A percentile compares a stretch with the other conserved stretches of the same genome.
phyloP scores from a whole-genome alignment of 2,888 invertebrate genomes.

The Leucoma salicis region DNA sequence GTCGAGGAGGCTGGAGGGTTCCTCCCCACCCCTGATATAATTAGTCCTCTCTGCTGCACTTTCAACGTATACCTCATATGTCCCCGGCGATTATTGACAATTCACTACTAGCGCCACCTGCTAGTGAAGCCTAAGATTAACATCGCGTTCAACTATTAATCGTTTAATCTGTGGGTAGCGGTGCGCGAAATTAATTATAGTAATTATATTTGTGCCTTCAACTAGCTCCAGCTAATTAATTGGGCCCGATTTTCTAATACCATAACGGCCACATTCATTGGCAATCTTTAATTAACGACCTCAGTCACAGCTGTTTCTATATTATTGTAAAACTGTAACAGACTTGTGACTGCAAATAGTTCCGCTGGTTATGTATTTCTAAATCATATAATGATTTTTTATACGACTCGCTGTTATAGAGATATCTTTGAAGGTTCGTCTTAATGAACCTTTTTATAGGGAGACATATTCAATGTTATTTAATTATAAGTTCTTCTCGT shows the following conservation, averaged over 20 bases:
- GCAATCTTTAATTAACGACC: conserved; percentile 2
- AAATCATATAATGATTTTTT: too few relatives aligned
- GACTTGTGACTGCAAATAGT: not conserved
- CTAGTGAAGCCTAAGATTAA: conserved; percentile 70
- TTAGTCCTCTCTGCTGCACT: conserved; percentile 40
- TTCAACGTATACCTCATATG: conserved; percentile 47
- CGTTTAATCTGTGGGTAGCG: conserved; percentile 61
- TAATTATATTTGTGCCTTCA: conserved; percentile 33
- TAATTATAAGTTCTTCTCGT: too few relatives aligned
- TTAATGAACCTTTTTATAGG: too few relatives aligned
- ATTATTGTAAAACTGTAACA: too few relatives aligned
- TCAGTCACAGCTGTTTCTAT: not conserved
- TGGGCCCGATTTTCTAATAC: conserved; percentile 3
- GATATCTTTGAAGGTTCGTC: too few relatives aligned
- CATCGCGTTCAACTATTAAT: conserved; percentile 67
- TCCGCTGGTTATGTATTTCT: too few relatives aligned
- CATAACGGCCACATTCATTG: not conserved
- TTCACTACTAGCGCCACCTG: conserved; percentile 59
- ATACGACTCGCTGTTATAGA: too few relatives aligned
- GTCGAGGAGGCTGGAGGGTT: too few relatives aligned
- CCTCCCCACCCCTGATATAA: conserved; percentile 34
- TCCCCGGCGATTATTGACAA: conserved; percentile 58
- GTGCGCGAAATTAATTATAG: conserved; percentile 65
- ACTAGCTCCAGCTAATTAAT: not conserved
- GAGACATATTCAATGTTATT: too few relatives aligned